Evolutionary conservation across 2,797 vertebrate genomes (phyloP), one percentile per base, ranked within the genome.

Genomic region (Hirundo rustica): DNA sequence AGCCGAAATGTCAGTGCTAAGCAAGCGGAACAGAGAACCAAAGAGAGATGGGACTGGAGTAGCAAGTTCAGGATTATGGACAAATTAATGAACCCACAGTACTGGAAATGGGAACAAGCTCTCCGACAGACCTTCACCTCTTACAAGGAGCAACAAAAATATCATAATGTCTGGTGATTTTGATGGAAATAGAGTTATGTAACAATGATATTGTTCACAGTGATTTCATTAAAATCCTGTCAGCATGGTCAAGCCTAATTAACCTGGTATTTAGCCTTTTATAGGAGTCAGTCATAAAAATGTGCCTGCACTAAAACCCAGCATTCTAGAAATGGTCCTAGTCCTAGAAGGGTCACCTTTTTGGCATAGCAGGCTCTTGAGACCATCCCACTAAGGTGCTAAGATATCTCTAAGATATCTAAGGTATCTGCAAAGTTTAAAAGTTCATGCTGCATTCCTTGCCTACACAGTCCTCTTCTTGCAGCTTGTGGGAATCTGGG

Each of bases 141-240:
- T 71, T 80, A 72, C 21, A 87, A 77, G 34, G 72, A 72, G 61
- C 60, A 87, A 93, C 8, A 4, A 53, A 75, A 78, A 65, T 38
- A 38, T 13, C 0, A 0, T 47, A 10, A 78, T 92, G 93, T 89
- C 67, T 92, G 64, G 64, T 55, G 16, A 40, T 91, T 88, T 92
- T 25, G 58, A 89, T 91, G 51, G 93, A 94, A 95, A 90, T 16
- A 55, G 53, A 85, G 34, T 92, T 90, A 89, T 75, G 94, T 75
- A 94, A 96, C 68, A 48, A 54, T 81, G 68, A 89, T 89, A 88
- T 44, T 94, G 72, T 92, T 94, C 88, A 81, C 55, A 34, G 51
- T 95, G 88, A 92, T 95, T 93, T 94, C 80, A 95, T 95, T 93
- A 95, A 91, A 81, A 67, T n/a, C 53, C 80, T 95, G 92, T 97